Evolutionary conservation across 2,888 invertebrate species (phyloP), one percentile per base, ranked within the genome.

Genomic region (Catocala fraxini): DNA sequence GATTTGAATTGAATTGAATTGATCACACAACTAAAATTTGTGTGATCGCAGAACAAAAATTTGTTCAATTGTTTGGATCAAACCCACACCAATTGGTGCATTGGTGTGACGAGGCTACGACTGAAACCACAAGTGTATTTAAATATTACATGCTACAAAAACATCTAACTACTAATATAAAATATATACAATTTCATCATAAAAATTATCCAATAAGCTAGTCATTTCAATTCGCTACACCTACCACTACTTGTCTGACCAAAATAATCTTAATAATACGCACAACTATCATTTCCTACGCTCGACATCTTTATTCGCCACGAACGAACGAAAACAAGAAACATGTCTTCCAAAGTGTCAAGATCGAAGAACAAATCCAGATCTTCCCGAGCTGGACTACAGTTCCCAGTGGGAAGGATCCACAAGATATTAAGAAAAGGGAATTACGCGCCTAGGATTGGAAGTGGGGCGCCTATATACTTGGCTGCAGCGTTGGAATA

Each of bases 401-500:
- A 87, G 34, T 95, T 95, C 64, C 95, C 95, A 0, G 95, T 95
- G 0, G 95, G 95, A 3, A 90, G 95, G 56, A 92, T 95, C 63
- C 95, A 95, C 81, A 95, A 95, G 72, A 92, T 95, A 11, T 82
- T 96, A 2, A 85, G 94, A 0, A 95, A 95, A 70, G 96, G 96
- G 5, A 95, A 96, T 82, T 96, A 94, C 74, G 95, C 96, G 0
- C 95, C 95, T 39, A 85, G 95, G 35, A 90, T 95, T 0, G 95
- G 95, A 0, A 88, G 70, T 2, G 95, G 95, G 0, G 95, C 95
- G 0, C 90, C 95, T 0, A 90, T 95, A 1, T 95, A 94, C 71
- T 73, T 95, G 0, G 94, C 95, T 0, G 95, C 95, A 6, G 95
- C 95, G 0, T 82, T 96, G 78, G 96, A 96, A 73, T 96, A 96